These are phyloP conservation scores for Trinorchestia longiramus DNA, from an alignment of 1,140 invertebrate genomes.

Conservation along the genomic window DNA sequence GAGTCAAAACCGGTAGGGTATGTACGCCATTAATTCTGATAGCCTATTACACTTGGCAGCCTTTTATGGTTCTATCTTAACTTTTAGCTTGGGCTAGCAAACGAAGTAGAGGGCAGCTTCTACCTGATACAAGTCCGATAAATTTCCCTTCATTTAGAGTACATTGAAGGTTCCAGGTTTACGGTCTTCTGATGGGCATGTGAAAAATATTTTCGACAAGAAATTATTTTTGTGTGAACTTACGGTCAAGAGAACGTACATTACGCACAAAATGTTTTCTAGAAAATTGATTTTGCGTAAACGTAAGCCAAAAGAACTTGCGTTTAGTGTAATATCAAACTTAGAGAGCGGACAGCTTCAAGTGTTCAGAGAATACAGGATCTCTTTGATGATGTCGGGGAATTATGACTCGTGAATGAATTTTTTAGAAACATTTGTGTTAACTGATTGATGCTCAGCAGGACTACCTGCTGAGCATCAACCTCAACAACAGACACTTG, in stretches of 20 bases:
- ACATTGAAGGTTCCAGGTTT: not conserved
- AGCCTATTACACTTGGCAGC: not conserved
- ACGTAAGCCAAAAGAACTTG: not conserved
- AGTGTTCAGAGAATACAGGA: not conserved
- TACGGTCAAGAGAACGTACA: too few species aligned
- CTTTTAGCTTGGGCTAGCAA: not conserved
- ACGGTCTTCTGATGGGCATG: not conserved
- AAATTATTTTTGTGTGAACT: not conserved
- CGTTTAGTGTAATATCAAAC: not conserved
- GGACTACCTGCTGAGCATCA: not conserved
- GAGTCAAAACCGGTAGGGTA: not conserved
- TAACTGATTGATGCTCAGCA: not conserved
- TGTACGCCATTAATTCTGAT: conserved; percentile 8
- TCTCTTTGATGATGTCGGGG: not conserved
- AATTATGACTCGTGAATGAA: not conserved
- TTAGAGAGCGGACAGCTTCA: not conserved
- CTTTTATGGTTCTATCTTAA: not conserved
- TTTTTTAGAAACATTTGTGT: not conserved
- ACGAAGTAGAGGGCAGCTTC: not conserved
- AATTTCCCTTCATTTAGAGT: not conserved
- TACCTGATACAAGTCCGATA: not conserved
- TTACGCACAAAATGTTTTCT: too few species aligned
- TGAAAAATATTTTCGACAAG: not conserved
- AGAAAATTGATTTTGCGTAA: not conserved
- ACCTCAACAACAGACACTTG: not conserved